Conservation (phyloP, 2,113 vertebrate genomes). For the Acanthochromis polyacanthus region DNA sequence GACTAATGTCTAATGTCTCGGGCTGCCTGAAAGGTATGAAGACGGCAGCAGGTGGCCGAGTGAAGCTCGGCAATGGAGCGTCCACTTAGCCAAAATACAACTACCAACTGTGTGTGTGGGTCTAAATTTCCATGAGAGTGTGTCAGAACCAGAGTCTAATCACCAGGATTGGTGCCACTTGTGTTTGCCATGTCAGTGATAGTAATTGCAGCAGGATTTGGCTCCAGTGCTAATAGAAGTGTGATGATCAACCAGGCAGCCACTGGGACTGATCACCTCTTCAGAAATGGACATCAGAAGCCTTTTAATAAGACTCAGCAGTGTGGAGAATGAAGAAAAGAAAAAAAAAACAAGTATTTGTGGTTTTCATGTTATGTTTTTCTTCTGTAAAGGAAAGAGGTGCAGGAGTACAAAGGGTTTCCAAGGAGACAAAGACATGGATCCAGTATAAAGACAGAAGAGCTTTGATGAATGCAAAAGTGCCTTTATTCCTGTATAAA, state of each 20-base stretch:
- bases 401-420: not conserved
- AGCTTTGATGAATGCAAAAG: too few relatives aligned
- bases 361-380: conserved; percentile 30
- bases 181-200: conserved; percentile 68
- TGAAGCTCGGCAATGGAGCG: conserved; percentile 48
- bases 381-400: not conserved
- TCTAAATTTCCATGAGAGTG: conserved; percentile 37
- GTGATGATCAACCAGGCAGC: conserved; percentile 55
- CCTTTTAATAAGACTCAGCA: conserved; percentile 23
- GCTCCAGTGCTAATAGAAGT: conserved; percentile 62
- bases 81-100: conserved; percentile 68
- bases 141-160: conserved; percentile 64
- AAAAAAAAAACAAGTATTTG: not conserved
- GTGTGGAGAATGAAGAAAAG: not conserved
- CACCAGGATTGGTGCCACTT: conserved; percentile 68
- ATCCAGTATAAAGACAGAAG: not conserved
- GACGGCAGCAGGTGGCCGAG: conserved; percentile 75
- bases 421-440: too few relatives aligned
- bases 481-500: not conserved
- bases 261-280: conserved; percentile 35
- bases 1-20: conserved; percentile 71
- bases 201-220: conserved; percentile 72
- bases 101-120: conserved; percentile 37
- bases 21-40: conserved; percentile 52
- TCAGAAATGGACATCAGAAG: conserved; percentile 52